A percentile compares a stretch with the other conserved stretches of the same genome.
These are phyloP conservation scores for Nesometra sesokonis DNA, from an alignment of 35 echinoderm and acorn worm genomes.

Conservation along the genomic window DNA sequence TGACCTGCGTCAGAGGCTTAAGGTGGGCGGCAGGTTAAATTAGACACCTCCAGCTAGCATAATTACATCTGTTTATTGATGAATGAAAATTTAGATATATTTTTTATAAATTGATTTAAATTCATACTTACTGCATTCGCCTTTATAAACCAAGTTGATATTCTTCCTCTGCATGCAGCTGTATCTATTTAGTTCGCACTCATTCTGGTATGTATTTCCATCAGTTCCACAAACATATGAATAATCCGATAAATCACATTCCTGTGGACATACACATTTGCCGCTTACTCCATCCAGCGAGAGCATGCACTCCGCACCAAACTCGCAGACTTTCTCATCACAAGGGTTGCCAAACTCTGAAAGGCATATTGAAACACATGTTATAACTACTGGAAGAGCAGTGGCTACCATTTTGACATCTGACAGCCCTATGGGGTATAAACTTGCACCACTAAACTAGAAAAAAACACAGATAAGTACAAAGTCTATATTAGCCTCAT, in stretches of 20 bases:
- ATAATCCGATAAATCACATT: slow-evolving; percentile 17
- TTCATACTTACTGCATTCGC: slow-evolving; percentile 63
- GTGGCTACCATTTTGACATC: neutral
- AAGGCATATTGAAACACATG: neutral
- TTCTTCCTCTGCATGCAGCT: slow-evolving; percentile 38
- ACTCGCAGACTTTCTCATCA: slow-evolving; percentile 35
- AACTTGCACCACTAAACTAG: neutral
- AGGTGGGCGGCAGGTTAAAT: too few relatives aligned
- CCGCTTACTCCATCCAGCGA: slow-evolving; percentile 15
- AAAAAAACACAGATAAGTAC: neutral
- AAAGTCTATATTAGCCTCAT: neutral
- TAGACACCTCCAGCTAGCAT: too few relatives aligned
- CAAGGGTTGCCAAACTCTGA: slow-evolving; percentile 58
- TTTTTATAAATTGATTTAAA: too few relatives aligned
- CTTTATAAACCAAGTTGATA: slow-evolving; percentile 43
- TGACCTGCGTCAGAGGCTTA: too few relatives aligned
- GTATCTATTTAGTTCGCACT: slow-evolving; percentile 35
- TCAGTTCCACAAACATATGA: slow-evolving; percentile 61
- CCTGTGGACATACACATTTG: slow-evolving; percentile 47
- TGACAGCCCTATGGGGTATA: neutral
- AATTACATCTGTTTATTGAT: too few relatives aligned
- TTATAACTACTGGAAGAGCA: neutral
- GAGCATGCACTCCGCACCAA: slow-evolving; percentile 47
- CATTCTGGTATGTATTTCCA: slow-evolving; percentile 49
- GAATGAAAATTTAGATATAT: too few relatives aligned